Evolutionary conservation across 1,140 invertebrate genomes (phyloP).

Genomic region (Maconellicoccus hirsutus): DNA sequence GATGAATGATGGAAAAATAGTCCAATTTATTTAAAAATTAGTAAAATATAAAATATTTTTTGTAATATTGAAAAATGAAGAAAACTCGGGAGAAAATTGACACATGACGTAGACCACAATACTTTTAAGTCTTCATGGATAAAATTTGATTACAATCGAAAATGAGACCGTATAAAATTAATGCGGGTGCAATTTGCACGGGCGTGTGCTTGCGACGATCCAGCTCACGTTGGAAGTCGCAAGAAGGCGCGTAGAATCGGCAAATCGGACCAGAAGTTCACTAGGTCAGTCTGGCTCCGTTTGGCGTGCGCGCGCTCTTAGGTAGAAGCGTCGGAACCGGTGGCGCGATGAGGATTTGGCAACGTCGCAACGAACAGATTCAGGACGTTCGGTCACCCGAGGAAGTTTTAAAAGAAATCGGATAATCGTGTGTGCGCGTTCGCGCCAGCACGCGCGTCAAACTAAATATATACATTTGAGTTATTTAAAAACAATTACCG

Average conservation of each 20-base stretch:
- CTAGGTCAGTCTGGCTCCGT: slow-evolving; percentile 10
- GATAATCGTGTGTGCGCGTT: background rate
- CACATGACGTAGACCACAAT: no score
- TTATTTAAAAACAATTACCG: no score
- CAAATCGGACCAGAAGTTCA: slow-evolving; percentile 15
- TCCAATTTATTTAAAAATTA: no score
- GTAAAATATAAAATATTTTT: no score
- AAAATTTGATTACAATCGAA: slow-evolving; percentile 21
- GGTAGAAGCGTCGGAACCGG: background rate
- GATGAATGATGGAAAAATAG: no score
- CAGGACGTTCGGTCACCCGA: slow-evolving; percentile 17
- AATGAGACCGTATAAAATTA: background rate
- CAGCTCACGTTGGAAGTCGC: no score
- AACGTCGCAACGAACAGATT: slow-evolving; percentile 5
- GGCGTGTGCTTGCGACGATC: no score
- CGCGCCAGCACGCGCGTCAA: no score
- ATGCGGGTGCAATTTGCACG: background rate
- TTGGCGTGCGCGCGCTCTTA: background rate
- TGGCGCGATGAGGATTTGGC: background rate
- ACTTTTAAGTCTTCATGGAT: no score
- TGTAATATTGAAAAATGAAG: no score
- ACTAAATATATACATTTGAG: no score
- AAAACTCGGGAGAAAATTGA: no score
- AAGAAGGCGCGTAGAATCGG: background rate
- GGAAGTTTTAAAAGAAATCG: background rate